Conservation (phyloP, 2,888 invertebrate species). For the Pristionchus mayeri region DNA sequence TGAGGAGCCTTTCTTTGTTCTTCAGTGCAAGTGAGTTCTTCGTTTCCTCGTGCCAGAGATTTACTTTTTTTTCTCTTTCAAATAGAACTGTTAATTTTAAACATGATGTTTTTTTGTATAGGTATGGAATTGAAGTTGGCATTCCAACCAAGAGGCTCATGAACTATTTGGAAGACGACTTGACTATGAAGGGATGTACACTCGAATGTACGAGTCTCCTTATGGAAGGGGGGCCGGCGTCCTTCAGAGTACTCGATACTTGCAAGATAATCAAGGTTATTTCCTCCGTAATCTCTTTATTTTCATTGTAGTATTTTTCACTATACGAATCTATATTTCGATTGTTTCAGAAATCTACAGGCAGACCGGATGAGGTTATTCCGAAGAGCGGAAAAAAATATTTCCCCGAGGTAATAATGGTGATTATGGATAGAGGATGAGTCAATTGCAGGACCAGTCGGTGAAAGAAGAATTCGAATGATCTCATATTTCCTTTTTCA, state of each 20-base stretch:
- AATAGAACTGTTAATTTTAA: background rate
- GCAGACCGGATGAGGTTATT: background rate
- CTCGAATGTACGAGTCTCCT: background rate
- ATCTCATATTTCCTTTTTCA: too few species aligned
- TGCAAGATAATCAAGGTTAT: conserved; percentile 26
- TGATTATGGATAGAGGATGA: background rate
- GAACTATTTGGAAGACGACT: background rate
- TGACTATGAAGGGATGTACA: background rate
- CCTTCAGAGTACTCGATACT: conserved; percentile 25
- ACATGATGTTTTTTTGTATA: background rate
- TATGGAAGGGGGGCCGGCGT: background rate
- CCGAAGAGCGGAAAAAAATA: background rate
- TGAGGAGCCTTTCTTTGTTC: background rate
- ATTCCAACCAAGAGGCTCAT: background rate
- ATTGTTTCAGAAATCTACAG: background rate
- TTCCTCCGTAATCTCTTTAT: background rate
- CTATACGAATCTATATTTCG: background rate
- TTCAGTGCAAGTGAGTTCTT: conserved; percentile 19
- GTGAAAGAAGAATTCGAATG: background rate
- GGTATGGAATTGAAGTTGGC: conserved; percentile 23
- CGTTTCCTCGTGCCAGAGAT: background rate
- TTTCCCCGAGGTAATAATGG: background rate
- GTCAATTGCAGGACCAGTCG: background rate
- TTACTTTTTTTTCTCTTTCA: background rate
- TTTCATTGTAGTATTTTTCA: background rate